These are phyloP conservation scores for Drosophila meridionalis DNA, from an alignment of 2,888 invertebrate species.

Conservation along the genomic window DNA sequence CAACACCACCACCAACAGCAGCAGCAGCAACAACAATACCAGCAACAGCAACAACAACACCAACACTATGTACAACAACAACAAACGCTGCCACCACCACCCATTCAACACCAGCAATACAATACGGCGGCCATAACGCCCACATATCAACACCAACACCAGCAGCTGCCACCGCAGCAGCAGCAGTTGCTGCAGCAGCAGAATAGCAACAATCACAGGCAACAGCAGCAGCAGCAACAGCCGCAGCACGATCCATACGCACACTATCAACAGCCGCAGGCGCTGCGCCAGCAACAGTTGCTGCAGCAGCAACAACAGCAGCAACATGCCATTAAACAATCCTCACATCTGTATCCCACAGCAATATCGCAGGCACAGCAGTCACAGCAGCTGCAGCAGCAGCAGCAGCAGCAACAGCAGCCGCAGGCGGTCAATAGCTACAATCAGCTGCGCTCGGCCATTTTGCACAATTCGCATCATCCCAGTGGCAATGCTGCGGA, in stretches of 20 bases:
- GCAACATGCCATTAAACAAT: constrained; percentile 82
- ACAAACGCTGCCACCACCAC: constrained; percentile 83
- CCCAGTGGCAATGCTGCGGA: constrained; percentile 81
- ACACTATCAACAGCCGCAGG: constrained; percentile 73
- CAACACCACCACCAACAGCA: constrained; percentile 60
- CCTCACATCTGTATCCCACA: constrained; percentile 85
- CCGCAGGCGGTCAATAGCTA: constrained; percentile 79
- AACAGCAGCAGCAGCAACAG: constrained; percentile 57
- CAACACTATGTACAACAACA: constrained; percentile 74
- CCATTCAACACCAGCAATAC: constrained; percentile 85
- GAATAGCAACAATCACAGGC: constrained; percentile 54
- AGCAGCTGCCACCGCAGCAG: constrained; percentile 70
- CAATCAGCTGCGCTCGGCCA: constrained; percentile 83
- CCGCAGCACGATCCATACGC: constrained; percentile 68
- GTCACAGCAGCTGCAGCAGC: constrained; percentile 55
- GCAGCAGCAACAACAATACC: constrained; percentile 63
- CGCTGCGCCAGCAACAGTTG: constrained; percentile 76
- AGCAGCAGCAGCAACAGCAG: constrained; percentile 73
- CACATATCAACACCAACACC: constrained; percentile 81
- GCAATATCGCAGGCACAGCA: constrained; percentile 65
- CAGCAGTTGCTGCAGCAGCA: constrained; percentile 55
- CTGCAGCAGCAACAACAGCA: constrained; percentile 68
- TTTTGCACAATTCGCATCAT: constrained; percentile 84
- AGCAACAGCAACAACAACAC: constrained; percentile 67
- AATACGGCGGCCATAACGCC: constrained; percentile 84